Percentiles rank a stretch among this genome's conserved stretches.
Evolutionary conservation across 2,888 invertebrate genomes (phyloP).

Genomic region (Atethmia centrago): DNA sequence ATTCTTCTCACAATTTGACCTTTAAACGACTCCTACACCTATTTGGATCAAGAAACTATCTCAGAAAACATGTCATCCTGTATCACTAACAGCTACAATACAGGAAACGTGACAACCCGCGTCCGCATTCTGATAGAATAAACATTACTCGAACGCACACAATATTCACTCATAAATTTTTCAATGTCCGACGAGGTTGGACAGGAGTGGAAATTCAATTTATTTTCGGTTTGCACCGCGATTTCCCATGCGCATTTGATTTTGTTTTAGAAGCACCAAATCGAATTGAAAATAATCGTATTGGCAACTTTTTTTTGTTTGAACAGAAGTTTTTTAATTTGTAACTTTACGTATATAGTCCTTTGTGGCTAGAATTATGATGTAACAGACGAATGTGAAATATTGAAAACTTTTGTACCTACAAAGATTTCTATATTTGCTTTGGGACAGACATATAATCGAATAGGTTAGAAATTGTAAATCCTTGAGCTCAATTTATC

Average conservation of each 20-base stretch:
- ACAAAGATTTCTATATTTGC: neutral
- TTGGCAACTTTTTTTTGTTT: conserved; percentile 48
- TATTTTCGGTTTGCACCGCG: conserved; percentile 79
- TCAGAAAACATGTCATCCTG: neutral
- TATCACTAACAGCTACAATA: conserved; percentile 25
- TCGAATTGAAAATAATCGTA: conserved; percentile 66
- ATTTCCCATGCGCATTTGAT: conserved; percentile 83
- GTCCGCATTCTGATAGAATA: conserved; percentile 41
- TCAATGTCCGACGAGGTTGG: conserved; percentile 74
- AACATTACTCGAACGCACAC: conserved; percentile 50
- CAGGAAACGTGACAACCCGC: neutral
- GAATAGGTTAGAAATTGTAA: conserved; percentile 6
- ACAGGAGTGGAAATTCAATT: conserved; percentile 80
- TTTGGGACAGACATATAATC: conserved; percentile 6
- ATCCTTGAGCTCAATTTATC: conserved; percentile 24
- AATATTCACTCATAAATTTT: conserved; percentile 76
- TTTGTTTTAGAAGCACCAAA: conserved; percentile 73
- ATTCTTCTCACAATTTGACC: no score
- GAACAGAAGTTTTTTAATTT: conserved; percentile 65
- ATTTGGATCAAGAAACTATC: neutral
- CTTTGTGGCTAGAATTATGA: conserved; percentile 37
- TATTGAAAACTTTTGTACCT: neutral
- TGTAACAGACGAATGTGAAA: conserved; percentile 3
- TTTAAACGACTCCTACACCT: neutral
- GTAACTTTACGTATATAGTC: conserved; percentile 54